Evolutionary conservation across 2,113 vertebrate genomes (phyloP).

Genomic region (Pelusios castaneus): DNA sequence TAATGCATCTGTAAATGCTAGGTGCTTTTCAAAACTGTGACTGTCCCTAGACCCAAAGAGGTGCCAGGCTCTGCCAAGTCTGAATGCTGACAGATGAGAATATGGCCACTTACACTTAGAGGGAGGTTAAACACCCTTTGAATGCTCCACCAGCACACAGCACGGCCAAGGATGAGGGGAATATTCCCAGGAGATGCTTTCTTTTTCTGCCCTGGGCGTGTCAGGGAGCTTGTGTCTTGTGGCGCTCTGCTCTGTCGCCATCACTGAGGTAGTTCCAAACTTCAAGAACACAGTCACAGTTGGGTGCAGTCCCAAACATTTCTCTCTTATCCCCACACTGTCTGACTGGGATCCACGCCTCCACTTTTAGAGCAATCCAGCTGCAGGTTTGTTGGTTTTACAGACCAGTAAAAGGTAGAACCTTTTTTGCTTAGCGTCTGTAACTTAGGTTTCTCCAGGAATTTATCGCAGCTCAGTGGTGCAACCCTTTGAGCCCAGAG

Average conservation of each 20-base stretch:
- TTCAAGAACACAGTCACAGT: background rate
- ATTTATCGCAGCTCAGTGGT: too few relatives aligned
- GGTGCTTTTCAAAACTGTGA: background rate
- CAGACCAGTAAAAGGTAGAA: too few relatives aligned
- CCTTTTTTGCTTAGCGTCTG: background rate
- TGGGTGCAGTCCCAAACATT: rapidly evolving
- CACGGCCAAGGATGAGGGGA: background rate
- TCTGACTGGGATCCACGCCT: background rate
- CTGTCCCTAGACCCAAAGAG: background rate
- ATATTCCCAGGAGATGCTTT: rapidly evolving
- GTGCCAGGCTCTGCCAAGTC: background rate
- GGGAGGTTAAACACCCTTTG: background rate
- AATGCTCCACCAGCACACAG: background rate
- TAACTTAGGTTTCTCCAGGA: background rate
- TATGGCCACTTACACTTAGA: background rate
- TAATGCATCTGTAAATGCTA: rapidly evolving
- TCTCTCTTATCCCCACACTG: background rate
- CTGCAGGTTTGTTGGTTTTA: too few relatives aligned
- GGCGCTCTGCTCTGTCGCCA: background rate
- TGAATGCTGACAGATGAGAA: rapidly evolving
- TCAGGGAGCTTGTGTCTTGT: background rate
- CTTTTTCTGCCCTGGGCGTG: rapidly evolving
- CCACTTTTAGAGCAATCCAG: too few relatives aligned
- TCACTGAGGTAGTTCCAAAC: background rate
- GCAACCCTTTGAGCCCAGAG: too few relatives aligned